Evolutionary conservation across 2,888 invertebrate genomes (phyloP), one percentile per base, ranked within the genome.

Genomic region (Muscina levida): DNA sequence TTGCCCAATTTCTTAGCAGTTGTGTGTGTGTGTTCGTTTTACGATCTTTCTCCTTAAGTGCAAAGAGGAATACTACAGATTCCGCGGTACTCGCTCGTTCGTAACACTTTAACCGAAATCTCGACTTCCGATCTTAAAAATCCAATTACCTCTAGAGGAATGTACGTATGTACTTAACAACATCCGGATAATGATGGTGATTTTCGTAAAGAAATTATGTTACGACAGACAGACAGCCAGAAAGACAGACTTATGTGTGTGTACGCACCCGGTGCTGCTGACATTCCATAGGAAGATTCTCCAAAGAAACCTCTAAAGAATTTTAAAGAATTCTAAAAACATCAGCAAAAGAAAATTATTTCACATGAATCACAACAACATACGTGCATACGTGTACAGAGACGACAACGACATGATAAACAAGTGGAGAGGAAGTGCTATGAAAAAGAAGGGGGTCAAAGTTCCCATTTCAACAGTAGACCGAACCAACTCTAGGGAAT

Each of bases 121-220:
- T 74, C 77, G 71, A 74, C 77, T 81, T 81, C 81, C 81, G 81
- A 77, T 81, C 67, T 77, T 39, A 62, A 71, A n/a, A 74, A 77
- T 74, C 74, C 71, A 71, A 77, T 81, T 74, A 74, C 71, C 70
- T n/a, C n/a, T 59, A 70, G 39, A 59, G 31, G 70, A 73, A 67
- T 57, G 42, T 71, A 1, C 10, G 31, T 66, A n/a, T 15, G 53
- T 39, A 68, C 51, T 39, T 51, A 51, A 53, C 62, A 77, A 81
- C 81, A 81, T 81, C 77, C 81, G 81, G 67, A 81, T 68, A 53
- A 4, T 51, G 51, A 19, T 42, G 53, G 42, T 62, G 42, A 22
- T 42, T 62, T 31, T 42, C 42, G 53, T 24, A 24, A 53, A 53
- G 17, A 56, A 68, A 31, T 31, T 31, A 31, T n/a, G n/a, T n/a